Evolutionary conservation across 2,888 invertebrate species (phyloP).

Genomic region (Chloroclysta siterata): DNA sequence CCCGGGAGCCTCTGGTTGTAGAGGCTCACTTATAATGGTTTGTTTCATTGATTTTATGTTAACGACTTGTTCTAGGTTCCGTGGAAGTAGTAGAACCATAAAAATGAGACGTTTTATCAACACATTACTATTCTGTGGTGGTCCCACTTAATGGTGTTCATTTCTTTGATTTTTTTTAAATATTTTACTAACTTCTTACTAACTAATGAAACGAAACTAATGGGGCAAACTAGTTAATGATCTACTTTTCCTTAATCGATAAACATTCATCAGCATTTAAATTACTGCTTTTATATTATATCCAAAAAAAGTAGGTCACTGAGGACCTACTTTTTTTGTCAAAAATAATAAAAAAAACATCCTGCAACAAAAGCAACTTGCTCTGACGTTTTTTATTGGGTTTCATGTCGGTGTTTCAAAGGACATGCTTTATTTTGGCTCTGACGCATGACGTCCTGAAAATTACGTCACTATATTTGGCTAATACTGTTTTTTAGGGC

Average conservation of each 20-base stretch:
- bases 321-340: too few relatives aligned
- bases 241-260: not conserved
- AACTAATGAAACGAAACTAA: not conserved
- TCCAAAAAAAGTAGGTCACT: too few relatives aligned
- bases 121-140: slow-evolving; percentile 39
- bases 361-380: too few relatives aligned
- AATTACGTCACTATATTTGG: too few relatives aligned
- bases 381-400: too few relatives aligned
- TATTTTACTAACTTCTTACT: not conserved
- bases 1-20: not conserved
- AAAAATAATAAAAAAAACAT: too few relatives aligned
- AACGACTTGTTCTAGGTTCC: slow-evolving; percentile 47
- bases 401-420: too few relatives aligned
- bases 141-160: not conserved
- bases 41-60: slow-evolving; percentile 47
- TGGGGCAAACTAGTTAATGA: not conserved
- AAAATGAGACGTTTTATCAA: slow-evolving; percentile 32
- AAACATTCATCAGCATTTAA: not conserved
- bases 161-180: slow-evolving; percentile 1
- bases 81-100: slow-evolving; percentile 44
- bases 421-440: too few relatives aligned
- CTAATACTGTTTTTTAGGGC: too few relatives aligned
- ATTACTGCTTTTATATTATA: not conserved
- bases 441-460: too few relatives aligned
- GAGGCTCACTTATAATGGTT: slow-evolving; percentile 40